A percentile compares a stretch with the other conserved stretches of the same genome.
Evolutionary conservation across 2,113 vertebrate species (phyloP).

Genomic region (Promerops cafer): DNA sequence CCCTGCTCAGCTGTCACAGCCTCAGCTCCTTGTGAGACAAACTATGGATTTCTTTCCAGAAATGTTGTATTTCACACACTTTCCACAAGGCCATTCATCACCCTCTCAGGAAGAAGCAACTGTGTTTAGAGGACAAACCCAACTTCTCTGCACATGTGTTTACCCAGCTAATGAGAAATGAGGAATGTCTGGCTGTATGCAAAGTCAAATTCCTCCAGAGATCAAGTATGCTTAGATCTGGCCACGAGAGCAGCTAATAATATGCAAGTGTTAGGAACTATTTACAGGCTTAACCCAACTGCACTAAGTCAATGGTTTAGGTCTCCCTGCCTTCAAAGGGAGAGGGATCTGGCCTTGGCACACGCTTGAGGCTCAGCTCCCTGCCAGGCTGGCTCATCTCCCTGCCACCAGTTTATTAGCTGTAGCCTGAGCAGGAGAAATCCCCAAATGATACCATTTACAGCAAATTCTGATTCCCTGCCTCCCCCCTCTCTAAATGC

Average conservation of each 20-base stretch:
- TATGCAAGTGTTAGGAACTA: slow-evolving; percentile 24
- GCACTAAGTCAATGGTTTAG: slow-evolving; percentile 8
- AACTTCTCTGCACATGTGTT: not conserved
- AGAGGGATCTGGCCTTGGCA: not conserved
- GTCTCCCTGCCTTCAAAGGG: not conserved
- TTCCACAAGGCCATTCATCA: not conserved
- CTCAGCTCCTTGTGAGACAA: not conserved
- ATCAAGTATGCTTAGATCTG: slow-evolving; percentile 48
- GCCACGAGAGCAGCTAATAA: slow-evolving; percentile 23
- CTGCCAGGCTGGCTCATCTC: not conserved
- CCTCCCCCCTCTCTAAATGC: not conserved
- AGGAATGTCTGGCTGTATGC: slow-evolving; percentile 30
- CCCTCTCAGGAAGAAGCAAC: not conserved
- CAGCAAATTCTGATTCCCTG: not conserved
- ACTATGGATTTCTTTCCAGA: not conserved
- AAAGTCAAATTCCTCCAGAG: slow-evolving; percentile 49
- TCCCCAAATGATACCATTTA: not conserved
- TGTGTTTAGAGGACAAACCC: not conserved
- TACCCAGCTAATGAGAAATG: slow-evolving; percentile 29
- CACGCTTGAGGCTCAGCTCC: not conserved
- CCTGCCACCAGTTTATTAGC: not conserved
- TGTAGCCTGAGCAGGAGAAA: not conserved
- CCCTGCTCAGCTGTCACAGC: slow-evolving; percentile 58
- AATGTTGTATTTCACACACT: not conserved
- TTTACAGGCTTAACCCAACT: slow-evolving; percentile 16